Base-by-base conservation (phyloP, 2,888 invertebrate species). In the Cerceris ruficornis region DNA sequence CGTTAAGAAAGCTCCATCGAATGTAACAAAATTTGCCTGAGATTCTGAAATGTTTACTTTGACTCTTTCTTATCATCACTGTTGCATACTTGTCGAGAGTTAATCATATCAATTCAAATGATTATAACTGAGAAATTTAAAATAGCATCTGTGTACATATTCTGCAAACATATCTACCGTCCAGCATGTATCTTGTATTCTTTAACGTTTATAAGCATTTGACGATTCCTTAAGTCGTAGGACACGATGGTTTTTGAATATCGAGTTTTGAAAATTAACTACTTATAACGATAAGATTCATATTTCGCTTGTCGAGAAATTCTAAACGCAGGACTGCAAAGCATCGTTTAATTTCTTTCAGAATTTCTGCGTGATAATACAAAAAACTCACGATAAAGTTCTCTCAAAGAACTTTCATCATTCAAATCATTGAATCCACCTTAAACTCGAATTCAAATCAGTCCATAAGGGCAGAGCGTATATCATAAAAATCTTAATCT, bases 401-500 rank as follows among this genome's bases (percentile, higher is more conserved):
- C 69, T 62, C 50, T 83, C 73, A 75, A 72, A 76, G 69, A 78
- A 78, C 78, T 69, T 69, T 59, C 42, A 61, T 69, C 42, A 57
- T 42, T 69, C 57, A 61, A 72, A 67, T 75, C 77, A 81, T 75
- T 80, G 80, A 79, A 69, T 78, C 64, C 81, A 67, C 77, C 61
- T 71, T 60, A 80, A 84, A 69, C 70, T 83, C 62, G 82, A 83
- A 82, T 80, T 83, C 82, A 84, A 75, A 78, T 88, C 82, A 88
- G 85, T 88, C 83, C 84, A 61, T 75, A 81, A 80, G 81, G 84
- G 86, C 84, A 83, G 85, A 88, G 88, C 89, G 81, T 80, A 85
- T 90, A 86, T 88, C 86, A 88, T 91, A 92, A 92, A 92, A 92
- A 89, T 90, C 92, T 91, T 92, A 92, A 70, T 83, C 90, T 91